Percentiles rank a stretch among this genome's conserved stretches.
Evolutionary conservation across 2,797 vertebrate species (phyloP).

Genomic region (Sphenopsis melanotis): DNA sequence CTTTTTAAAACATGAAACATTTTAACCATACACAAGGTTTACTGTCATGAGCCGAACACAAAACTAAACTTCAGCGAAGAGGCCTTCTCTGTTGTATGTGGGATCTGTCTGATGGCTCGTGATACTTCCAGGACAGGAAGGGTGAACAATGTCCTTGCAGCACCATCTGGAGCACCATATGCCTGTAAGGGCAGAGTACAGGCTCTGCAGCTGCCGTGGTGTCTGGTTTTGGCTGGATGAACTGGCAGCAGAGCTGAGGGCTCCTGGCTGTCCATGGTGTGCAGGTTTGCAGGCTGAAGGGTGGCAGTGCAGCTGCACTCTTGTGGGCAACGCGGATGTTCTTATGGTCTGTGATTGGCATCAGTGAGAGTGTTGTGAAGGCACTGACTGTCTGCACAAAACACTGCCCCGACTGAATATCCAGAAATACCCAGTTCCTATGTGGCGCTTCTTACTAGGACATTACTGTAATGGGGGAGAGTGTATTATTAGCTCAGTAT

Average conservation of each 20-base stretch:
- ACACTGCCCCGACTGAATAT: not conserved
- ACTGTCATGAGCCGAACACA: not conserved
- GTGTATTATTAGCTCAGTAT: not conserved
- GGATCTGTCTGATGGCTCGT: not conserved
- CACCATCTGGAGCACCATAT: not conserved
- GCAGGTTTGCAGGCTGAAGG: not conserved
- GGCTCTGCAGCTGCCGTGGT: rapidly evolving
- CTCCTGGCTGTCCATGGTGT: rapidly evolving
- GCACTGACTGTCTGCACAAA: not conserved
- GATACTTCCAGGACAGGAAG: rapidly evolving
- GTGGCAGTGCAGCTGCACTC: not conserved
- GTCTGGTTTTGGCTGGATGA: not conserved
- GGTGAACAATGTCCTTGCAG: rapidly evolving
- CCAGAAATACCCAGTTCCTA: not conserved
- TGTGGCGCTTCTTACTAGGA: rapidly evolving
- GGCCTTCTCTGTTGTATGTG: rapidly evolving
- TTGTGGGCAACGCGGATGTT: rapidly evolving
- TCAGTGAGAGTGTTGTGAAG: not conserved
- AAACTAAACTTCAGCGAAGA: not conserved
- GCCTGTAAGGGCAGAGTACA: rapidly evolving
- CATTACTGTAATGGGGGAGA: not conserved
- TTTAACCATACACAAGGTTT: not conserved
- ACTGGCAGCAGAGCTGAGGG: not conserved
- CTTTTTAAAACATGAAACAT: not conserved
- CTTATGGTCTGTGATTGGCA: rapidly evolving